phyloP scores from a whole-genome alignment of 2,797 vertebrate genomes.

The Tarsius wallacei region DNA sequence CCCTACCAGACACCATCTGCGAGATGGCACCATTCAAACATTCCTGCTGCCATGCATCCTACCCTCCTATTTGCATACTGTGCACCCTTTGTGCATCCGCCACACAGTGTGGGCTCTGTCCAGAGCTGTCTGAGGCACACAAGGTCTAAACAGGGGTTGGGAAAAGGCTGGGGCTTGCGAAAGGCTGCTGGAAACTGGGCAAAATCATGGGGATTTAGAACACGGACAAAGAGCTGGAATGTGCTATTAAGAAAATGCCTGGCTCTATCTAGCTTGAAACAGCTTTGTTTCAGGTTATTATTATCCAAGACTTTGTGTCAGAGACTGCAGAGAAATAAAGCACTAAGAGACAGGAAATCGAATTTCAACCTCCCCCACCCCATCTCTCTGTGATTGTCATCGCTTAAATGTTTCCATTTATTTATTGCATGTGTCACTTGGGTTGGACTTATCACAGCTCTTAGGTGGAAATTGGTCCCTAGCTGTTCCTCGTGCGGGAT shows the following conservation, averaged over 20 bases:
- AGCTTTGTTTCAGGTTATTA: slow-evolving; percentile 63
- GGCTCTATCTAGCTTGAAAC: background rate
- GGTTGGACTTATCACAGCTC: background rate
- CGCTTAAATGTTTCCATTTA: slow-evolving; percentile 33
- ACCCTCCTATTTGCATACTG: background rate
- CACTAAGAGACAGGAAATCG: slow-evolving; percentile 48
- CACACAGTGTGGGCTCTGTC: background rate
- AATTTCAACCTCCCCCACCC: background rate
- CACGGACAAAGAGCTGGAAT: background rate
- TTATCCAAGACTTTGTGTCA: background rate
- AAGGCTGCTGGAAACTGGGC: background rate
- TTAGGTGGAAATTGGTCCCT: background rate
- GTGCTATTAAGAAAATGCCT: slow-evolving; percentile 5
- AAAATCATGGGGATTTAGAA: background rate
- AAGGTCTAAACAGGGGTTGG: background rate
- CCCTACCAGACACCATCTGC: background rate
- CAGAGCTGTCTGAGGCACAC: background rate
- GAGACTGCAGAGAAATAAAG: slow-evolving; percentile 51
- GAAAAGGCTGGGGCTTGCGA: background rate
- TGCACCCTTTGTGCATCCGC: background rate
- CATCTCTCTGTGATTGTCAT: background rate
- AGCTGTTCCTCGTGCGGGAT: background rate
- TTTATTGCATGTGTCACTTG: slow-evolving; percentile 53
- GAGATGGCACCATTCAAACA: background rate
- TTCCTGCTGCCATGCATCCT: background rate